phyloP scores from a whole-genome alignment of 2,888 invertebrate genomes.

The Deroplatys truncata region DNA sequence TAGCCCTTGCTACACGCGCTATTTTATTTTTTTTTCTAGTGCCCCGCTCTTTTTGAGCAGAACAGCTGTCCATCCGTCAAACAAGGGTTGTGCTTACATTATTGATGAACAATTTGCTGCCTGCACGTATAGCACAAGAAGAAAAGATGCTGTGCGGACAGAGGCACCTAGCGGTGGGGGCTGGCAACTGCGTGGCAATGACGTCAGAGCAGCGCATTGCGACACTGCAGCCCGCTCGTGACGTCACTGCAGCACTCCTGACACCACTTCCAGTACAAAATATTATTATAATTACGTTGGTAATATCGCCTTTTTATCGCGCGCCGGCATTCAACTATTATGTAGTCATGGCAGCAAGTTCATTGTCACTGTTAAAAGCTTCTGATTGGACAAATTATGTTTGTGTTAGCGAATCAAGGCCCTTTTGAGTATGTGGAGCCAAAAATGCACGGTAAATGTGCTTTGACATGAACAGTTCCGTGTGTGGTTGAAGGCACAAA shows the following conservation, averaged over 20 bases:
- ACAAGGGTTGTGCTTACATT: background rate
- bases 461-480: background rate
- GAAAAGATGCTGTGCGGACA: background rate
- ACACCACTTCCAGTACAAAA: background rate
- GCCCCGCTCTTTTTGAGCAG: background rate
- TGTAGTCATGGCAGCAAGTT: background rate
- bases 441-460: background rate
- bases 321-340: background rate
- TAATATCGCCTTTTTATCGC: background rate
- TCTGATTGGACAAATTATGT: background rate
- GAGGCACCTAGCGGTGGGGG: background rate
- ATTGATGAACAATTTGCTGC: background rate
- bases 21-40: background rate
- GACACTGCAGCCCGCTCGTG: background rate
- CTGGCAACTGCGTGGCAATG: background rate
- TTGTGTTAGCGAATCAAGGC: background rate
- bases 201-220: background rate
- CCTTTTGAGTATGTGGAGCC: background rate
- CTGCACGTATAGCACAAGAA: background rate
- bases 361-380: background rate
- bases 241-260: background rate
- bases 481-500: background rate
- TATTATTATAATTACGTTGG: background rate
- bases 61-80: background rate
- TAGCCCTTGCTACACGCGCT: background rate